Evolutionary conservation across 2,888 invertebrate genomes (phyloP).

Genomic region (Rapana venosa): DNA sequence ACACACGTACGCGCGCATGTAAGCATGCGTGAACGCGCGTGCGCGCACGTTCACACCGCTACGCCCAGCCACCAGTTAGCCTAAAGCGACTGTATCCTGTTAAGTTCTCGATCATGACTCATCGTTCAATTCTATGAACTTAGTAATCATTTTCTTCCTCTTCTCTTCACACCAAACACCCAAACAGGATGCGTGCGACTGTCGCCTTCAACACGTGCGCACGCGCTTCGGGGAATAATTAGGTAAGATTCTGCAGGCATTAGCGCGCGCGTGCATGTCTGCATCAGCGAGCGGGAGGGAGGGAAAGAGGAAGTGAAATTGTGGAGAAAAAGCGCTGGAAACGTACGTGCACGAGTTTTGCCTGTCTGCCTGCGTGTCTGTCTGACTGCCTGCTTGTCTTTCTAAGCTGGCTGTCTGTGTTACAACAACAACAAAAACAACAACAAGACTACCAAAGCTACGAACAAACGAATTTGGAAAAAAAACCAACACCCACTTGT

Average conservation of each 20-base stretch:
- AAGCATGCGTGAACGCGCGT: neutral
- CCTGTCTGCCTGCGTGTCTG: conserved; percentile 1
- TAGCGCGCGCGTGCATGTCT: neutral
- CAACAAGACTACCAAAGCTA: too few species aligned
- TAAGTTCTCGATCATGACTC: neutral
- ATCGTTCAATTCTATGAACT: neutral
- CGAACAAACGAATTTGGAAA: too few species aligned
- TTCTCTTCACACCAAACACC: neutral
- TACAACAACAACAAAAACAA: too few species aligned
- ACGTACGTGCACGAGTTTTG: neutral
- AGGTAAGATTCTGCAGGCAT: neutral
- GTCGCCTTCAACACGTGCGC: too few species aligned
- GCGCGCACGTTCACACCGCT: neutral
- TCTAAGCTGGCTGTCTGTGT: neutral
- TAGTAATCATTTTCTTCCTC: neutral
- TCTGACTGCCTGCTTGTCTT: neutral
- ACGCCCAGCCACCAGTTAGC: neutral
- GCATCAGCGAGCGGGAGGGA: neutral
- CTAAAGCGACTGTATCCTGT: too few species aligned
- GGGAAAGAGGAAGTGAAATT: neutral
- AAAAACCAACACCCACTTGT: too few species aligned
- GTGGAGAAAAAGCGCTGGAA: neutral
- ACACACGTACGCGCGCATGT: neutral
- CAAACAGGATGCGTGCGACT: neutral
- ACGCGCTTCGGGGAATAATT: too few species aligned